Evolutionary conservation across 2,113 vertebrate species (phyloP).

Genomic region (Labeo catla): DNA sequence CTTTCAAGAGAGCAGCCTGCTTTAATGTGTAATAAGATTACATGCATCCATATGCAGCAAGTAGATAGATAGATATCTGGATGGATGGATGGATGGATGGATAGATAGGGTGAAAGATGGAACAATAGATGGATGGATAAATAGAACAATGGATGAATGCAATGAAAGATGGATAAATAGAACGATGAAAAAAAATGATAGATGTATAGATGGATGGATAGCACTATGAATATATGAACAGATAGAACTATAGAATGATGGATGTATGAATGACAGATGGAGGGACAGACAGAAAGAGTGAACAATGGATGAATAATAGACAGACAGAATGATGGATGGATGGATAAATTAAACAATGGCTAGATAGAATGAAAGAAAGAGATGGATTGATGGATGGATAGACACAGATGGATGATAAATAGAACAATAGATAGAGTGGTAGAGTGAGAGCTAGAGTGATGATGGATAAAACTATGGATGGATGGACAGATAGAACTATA

Average conservation of each 20-base stretch:
- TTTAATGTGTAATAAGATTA: not conserved
- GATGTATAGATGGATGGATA: not conserved
- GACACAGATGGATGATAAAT: no score
- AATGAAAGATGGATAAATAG: not conserved
- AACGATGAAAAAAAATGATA: not conserved
- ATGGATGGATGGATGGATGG: not conserved
- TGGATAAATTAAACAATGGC: no score
- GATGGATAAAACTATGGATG: no score
- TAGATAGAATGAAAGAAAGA: no score
- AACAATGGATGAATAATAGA: no score
- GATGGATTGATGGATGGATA: no score
- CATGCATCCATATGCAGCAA: not conserved
- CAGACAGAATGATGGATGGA: no score
- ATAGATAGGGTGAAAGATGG: no score
- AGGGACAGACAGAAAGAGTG: not conserved
- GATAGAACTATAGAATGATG: not conserved
- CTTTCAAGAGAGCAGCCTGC: not conserved
- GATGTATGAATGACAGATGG: not conserved
- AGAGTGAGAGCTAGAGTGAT: no score
- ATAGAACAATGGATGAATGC: not conserved
- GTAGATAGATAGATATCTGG: not conserved
- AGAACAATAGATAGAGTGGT: no score
- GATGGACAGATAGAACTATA: not conserved
- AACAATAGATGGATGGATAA: not conserved
- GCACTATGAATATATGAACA: no score